These are phyloP conservation scores for Tortricodes alternella DNA, from an alignment of 2,888 invertebrate genomes.

Conservation along the genomic window DNA sequence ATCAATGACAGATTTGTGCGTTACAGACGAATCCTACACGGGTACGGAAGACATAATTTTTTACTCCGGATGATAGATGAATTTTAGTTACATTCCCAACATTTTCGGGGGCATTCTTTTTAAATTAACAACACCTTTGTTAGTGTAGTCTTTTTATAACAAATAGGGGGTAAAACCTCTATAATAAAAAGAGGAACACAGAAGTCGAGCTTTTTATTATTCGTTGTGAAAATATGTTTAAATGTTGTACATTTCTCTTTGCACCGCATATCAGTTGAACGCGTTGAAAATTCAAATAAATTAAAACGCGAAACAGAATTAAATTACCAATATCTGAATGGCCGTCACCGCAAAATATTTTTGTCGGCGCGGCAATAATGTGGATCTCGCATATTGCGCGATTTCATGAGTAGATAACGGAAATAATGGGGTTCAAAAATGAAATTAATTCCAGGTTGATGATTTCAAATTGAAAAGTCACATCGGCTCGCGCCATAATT, in stretches of 20 bases:
- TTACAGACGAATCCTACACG: conserved; percentile 58
- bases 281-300: conserved; percentile 25
- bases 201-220: too few species aligned
- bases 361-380: conserved; percentile 74
- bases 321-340: conserved; percentile 55
- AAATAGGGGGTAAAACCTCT: too few species aligned
- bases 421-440: conserved; percentile 83
- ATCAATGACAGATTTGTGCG: conserved; percentile 77
- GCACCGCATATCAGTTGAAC: neutral
- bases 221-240: too few species aligned
- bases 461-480: conserved; percentile 84
- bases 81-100: conserved; percentile 46
- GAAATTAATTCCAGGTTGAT: conserved; percentile 84
- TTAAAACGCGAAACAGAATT: conserved; percentile 44
- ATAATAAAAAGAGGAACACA: too few species aligned
- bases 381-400: conserved; percentile 79
- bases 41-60: conserved; percentile 43
- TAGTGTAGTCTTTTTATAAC: too few species aligned
- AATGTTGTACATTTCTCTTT: too few species aligned
- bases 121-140: conserved; percentile 22
- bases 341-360: conserved; percentile 70
- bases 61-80: conserved; percentile 43
- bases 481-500: conserved; percentile 82
- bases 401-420: conserved; percentile 78
- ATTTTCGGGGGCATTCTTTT: conserved; percentile 17